Base-by-base conservation (phyloP, 1,140 invertebrate genomes). In the Euura saliciscinereae region DNA sequence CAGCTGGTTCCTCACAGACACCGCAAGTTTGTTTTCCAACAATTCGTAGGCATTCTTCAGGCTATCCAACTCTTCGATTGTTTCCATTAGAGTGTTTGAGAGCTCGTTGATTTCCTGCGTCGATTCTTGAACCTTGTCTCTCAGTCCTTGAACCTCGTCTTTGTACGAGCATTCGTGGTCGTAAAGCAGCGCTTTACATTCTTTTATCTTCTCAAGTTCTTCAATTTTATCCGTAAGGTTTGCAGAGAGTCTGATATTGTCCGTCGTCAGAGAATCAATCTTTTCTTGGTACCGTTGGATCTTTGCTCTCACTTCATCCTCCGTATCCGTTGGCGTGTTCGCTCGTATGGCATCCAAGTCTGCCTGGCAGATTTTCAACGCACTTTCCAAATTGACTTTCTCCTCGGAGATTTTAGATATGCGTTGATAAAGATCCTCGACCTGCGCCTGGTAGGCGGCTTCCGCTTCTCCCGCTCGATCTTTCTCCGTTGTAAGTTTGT, bases 401-500 rank as follows among this genome's bases (percentile, higher is more conserved):
- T 82, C 80, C 6, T 79, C 66, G 0, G 69, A 71, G 7, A 81
- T 59, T 8, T 73, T 66, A 6, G 72, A 71, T 4, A 82, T 77
- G 6, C 73, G 75, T 0, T 10, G 11, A 4, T 76, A 73, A 28
- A 83, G 73, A 2, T 77, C 76, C 10, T 79, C 77, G 28, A 82
- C 80, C 5, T 70, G 74, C 65, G 75, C 68, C 66, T 74, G 46
- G 28, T 72, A 66, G 44, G 76, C 67, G 42, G 44, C 43, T 65
- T 78, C 46, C n/a, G 72, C 43, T 45, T 80, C 74, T 7, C 74
- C 70, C 10, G 77, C 69, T 1, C 68, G 73, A 8, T 76, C 73
- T 28, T 78, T 81, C 13, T 82, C 79, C 0, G 69, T 68, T 0
- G 69, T 75, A 7, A 86, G 75, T 76, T 82, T 81, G 2, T 65